A percentile compares a stretch with the other conserved stretches of the same genome.
phyloP scores from a whole-genome alignment of 2,797 vertebrate genomes.

The Tachyglossus aculeatus region DNA sequence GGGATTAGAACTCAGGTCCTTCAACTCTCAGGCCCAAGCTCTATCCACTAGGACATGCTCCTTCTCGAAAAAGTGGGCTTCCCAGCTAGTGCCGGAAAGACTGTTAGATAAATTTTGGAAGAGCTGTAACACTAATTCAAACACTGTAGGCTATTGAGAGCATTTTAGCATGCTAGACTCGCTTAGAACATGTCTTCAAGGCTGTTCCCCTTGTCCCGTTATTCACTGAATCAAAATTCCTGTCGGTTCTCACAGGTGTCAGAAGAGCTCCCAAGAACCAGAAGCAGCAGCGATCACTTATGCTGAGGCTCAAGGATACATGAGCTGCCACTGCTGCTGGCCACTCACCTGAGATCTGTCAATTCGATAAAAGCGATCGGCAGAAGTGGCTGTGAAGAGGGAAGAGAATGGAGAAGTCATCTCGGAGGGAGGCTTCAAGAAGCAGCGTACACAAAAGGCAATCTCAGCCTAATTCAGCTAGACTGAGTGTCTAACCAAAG shows the following conservation, averaged over 20 bases:
- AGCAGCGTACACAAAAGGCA: too few relatives aligned
- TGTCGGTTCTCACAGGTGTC: neutral
- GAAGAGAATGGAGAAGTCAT: slow-evolving; percentile 10
- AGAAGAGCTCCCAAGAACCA: neutral
- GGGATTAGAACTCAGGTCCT: too few relatives aligned
- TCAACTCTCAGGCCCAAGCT: too few relatives aligned
- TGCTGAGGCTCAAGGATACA: too few relatives aligned
- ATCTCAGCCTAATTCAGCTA: neutral
- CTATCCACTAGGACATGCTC: too few relatives aligned
- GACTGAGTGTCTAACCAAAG: too few relatives aligned
- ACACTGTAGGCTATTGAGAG: neutral
- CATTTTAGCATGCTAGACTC: neutral
- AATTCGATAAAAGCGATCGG: slow-evolving; percentile 96
- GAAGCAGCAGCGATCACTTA: neutral
- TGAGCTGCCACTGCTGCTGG: neutral
- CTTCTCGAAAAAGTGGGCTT: too few relatives aligned
- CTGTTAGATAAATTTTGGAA: too few relatives aligned
- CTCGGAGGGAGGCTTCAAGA: neutral
- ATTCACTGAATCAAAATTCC: neutral
- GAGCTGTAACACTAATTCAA: neutral
- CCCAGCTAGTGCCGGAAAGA: too few relatives aligned
- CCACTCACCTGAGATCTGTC: slow-evolving; percentile 95
- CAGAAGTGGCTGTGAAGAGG: slow-evolving; percentile 86
- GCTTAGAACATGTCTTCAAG: neutral
- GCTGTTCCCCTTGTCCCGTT: neutral